Conservation (phyloP, 2,113 vertebrate species). For the Sus scrofa region T2T-Sscrofa CM000812.6:151055001-151055500, state of each 20-base stretch:
- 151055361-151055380: neutral
- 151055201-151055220: too few species aligned
- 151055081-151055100: neutral
- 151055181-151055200: too few species aligned
- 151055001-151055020: neutral
- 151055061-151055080: neutral
- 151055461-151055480: neutral
- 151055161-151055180: too few species aligned
- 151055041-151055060: neutral
- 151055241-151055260: too few species aligned
- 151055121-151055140: neutral
- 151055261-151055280: neutral
- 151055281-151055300: neutral
- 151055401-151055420: rapidly evolving
- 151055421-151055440: neutral
- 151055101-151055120: neutral
- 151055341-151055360: neutral
- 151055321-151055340: neutral
- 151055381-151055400: neutral
- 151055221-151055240: too few species aligned
- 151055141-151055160: too few species aligned
- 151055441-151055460: neutral
- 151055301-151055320: neutral
- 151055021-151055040: neutral
- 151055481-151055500: neutral